Evolutionary conservation across 2,888 invertebrate species (phyloP), one percentile per base, ranked within the genome.

Genomic region (Ryuthela nishihirai): DNA sequence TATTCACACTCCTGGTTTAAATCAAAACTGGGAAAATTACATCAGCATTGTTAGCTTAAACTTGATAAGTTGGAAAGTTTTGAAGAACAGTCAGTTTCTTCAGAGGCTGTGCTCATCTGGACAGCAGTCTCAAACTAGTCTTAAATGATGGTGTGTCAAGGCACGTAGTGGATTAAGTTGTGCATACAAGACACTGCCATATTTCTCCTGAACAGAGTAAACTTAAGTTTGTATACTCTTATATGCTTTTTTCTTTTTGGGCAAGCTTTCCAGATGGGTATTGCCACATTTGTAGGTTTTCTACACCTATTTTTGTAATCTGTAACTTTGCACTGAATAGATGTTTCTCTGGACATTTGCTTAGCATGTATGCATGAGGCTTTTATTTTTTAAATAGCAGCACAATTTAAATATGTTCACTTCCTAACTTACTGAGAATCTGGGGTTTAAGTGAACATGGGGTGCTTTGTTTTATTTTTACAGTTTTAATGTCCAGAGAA

Each of bases 291-390:
- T 48, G 59, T 59, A 59, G 59, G 59, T 59, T 59, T 59, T 59
- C 59, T 59, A 59, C 59, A 59, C 59, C 59, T 59, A 59, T 59
- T 59, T 59, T 59, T 59, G 59, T 59, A 59, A 53, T 40, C 53
- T 59, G 26, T 52, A 48, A 47, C 25, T 15, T 43, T 39, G 21
- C 15, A 32, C 44, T 59, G 48, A 44, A 48, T 47, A 36, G 40
- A 43, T 44, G 52, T 53, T 53, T 59, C 45, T 59, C 53, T 48
- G 53, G 47, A 52, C 44, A 18, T 45, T n/a, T n/a, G n/a, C n/a
- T n/a, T n/a, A n/a, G n/a, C n/a, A n/a, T n/a, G n/a, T n/a, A n/a
- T n/a, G n/a, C n/a, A n/a, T n/a, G 23, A 25, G 18, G 21, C 21
- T 35, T 45, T 53, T 45, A 39, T 20, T 15, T 23, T 34, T 21